These are phyloP conservation scores for Phymastichus coffea DNA, from an alignment of 1,140 invertebrate genomes.

Conservation along the genomic window DNA sequence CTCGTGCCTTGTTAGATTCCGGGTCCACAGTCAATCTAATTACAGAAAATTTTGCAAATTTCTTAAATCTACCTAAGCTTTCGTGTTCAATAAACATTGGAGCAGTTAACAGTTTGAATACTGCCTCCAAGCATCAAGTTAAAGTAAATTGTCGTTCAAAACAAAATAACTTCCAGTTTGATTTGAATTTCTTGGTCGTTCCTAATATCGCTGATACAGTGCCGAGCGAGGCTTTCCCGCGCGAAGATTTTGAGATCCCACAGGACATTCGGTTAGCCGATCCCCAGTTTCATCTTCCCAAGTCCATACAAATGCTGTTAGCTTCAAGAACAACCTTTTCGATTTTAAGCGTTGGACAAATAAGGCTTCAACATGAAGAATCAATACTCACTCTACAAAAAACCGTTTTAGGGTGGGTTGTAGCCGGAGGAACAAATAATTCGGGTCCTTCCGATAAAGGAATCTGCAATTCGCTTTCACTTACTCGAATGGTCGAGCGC, in stretches of 20 bases:
- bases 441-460: neutral
- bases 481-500: neutral
- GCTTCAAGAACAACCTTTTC: neutral
- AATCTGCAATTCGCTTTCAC: neutral
- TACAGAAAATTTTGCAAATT: neutral
- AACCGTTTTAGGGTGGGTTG: neutral
- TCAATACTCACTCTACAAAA: neutral
- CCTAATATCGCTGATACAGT: neutral
- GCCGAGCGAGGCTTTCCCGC: neutral
- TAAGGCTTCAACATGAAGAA: too few relatives aligned
- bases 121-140: neutral
- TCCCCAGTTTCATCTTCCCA: conserved; percentile 7
- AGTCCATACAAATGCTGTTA: neutral
- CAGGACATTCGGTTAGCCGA: neutral
- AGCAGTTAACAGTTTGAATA: neutral
- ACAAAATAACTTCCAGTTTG: neutral
- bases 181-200: neutral
- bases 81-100: too few relatives aligned
- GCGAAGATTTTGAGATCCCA: neutral
- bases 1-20: neutral
- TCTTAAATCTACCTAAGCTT: neutral
- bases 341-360: neutral
- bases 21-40: neutral
- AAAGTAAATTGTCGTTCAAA: neutral
- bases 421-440: neutral